These are phyloP conservation scores for Habroteleia sp. DNA, from an alignment of 2,888 invertebrate genomes.

Conservation along the genomic window DNA sequence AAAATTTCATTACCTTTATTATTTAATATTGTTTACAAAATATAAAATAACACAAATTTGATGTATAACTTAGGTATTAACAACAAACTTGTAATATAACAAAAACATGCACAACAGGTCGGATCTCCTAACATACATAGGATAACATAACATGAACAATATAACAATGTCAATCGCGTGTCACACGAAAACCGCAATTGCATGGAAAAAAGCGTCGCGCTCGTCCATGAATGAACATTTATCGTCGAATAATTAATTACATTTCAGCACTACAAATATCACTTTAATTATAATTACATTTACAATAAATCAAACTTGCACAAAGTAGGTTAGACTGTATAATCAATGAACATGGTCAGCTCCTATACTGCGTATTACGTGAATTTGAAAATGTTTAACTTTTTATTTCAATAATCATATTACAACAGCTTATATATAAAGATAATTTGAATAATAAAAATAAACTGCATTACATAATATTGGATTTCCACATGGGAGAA, in stretches of 20 bases:
- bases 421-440: background rate
- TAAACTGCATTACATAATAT: no score
- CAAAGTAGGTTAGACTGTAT: conserved; percentile 49
- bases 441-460: background rate
- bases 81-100: no score
- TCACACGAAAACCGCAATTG: background rate
- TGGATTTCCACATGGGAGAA: no score
- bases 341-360: conserved; percentile 33
- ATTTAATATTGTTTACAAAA: no score
- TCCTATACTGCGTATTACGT: conserved; percentile 22
- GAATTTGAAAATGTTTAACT: conserved; percentile 12
- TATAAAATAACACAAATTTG: no score
- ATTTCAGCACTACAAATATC: conserved; percentile 36
- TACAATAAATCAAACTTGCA: conserved; percentile 51
- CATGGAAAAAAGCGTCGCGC: conserved; percentile 1
- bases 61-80: no score
- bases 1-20: no score
- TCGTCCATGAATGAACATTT: conserved; percentile 32
- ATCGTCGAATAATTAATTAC: conserved; percentile 48
- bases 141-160: background rate
- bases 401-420: conserved; percentile 1
- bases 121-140: no score
- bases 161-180: conserved; percentile 5
- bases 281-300: conserved; percentile 52
- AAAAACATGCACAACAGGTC: no score